A percentile compares a stretch with the other conserved stretches of the same genome.
phyloP scores from a whole-genome alignment of 92 coral and sea anemone genomes.

The Metridium senile region DNA sequence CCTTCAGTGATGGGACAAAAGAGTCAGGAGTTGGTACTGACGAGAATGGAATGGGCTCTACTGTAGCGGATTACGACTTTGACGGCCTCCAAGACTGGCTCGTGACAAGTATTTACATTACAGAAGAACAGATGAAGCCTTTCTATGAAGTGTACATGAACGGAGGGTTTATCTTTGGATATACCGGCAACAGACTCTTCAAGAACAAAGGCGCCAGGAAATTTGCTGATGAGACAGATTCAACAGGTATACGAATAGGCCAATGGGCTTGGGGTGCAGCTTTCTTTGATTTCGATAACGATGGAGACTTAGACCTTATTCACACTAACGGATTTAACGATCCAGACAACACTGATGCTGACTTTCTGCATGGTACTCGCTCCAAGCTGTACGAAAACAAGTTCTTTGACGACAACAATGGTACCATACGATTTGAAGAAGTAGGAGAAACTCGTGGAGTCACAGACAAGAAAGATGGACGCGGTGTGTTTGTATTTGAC shows the following conservation, averaged over 20 bases:
- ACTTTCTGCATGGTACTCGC: constrained; percentile 93
- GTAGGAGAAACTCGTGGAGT: constrained; percentile 77
- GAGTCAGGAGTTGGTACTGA: constrained; percentile 82
- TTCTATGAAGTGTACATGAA: constrained; percentile 87
- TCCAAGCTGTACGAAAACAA: constrained; percentile 78
- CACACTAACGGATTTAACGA: constrained; percentile 97
- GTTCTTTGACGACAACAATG: constrained; percentile 75
- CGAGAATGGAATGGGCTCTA: constrained; percentile 99
- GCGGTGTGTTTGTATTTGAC: constrained; percentile 92
- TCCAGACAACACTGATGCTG: constrained; percentile 95
- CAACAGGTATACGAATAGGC: constrained; percentile 79
- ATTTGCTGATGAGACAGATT: constrained; percentile 87
- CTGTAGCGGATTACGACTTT: constrained; percentile 88
- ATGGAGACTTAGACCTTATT: constrained; percentile 92
- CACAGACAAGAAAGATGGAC: constrained; percentile 84
- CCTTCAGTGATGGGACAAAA: constrained; percentile 82
- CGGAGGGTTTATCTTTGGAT: constrained; percentile 95
- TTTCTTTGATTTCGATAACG: constrained; percentile 94
- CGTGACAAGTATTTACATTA: constrained; percentile 90
- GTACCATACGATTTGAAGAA: constrained; percentile 62
- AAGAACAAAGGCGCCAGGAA: constrained; percentile 85
- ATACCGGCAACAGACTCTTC: constrained; percentile 87
- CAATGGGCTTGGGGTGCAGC: constrained; percentile 99
- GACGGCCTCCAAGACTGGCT: constrained; percentile 98
- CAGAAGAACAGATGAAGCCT: constrained; percentile 87